Conservation (phyloP, 2,113 vertebrate genomes). For the Tor tambroides region DNA sequence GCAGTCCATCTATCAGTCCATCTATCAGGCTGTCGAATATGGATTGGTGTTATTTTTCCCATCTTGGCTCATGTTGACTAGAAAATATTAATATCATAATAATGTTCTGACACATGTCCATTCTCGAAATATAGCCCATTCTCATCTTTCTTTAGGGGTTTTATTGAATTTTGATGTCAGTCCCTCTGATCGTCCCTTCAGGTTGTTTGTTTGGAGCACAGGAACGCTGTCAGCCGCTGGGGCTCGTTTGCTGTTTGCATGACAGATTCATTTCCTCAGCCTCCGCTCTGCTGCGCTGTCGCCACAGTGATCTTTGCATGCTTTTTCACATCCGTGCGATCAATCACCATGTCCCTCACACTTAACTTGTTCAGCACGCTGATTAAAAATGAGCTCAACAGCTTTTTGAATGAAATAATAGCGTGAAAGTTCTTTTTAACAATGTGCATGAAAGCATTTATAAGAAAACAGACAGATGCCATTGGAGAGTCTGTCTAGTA, state of each 20-base stretch:
- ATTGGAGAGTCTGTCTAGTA: constrained; percentile 45
- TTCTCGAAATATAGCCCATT: background rate
- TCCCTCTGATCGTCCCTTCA: background rate
- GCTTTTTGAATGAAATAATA: background rate
- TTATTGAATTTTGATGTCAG: background rate
- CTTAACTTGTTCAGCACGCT: background rate
- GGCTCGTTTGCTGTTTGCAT: constrained; percentile 44
- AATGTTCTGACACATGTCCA: constrained; percentile 3
- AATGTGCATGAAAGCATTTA: background rate
- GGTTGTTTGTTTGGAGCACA: background rate
- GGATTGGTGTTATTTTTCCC: background rate
- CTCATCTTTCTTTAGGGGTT: background rate
- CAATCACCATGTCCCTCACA: constrained; percentile 36
- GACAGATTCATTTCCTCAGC: constrained; percentile 58
- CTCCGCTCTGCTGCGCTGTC: constrained; percentile 24
- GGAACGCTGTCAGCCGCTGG: constrained; percentile 26
- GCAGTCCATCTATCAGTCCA: no score
- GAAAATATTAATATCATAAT: background rate
- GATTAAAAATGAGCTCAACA: background rate
- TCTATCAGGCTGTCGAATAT: background rate
- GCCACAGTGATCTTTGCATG: constrained; percentile 28
- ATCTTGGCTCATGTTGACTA: background rate
- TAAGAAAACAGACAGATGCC: constrained; percentile 6
- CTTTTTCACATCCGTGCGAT: constrained; percentile 51
- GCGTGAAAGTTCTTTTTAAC: background rate